A percentile compares a stretch with the other conserved stretches of the same genome.
Evolutionary conservation across 2,113 vertebrate species (phyloP).

Genomic region (Ceratotherium simum): DNA sequence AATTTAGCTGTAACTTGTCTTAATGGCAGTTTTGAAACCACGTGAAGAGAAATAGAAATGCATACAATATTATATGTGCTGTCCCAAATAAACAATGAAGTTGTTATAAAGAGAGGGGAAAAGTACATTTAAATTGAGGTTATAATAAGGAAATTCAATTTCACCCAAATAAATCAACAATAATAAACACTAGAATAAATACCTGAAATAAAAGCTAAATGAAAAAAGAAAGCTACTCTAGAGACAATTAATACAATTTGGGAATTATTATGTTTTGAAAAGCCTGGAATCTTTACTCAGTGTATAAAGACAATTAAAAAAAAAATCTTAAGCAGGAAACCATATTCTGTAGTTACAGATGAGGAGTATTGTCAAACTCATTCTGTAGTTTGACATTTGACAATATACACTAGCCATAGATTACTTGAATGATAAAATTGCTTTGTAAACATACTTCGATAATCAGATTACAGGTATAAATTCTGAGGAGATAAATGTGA

Average conservation of each 20-base stretch:
- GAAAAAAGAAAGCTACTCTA: conserved; percentile 66
- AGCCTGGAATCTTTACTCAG: conserved; percentile 69
- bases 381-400: conserved; percentile 69
- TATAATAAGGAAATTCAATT: conserved; percentile 73
- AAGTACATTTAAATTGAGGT: conserved; percentile 43
- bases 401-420: conserved; percentile 22
- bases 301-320: conserved; percentile 68
- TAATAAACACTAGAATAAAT: conserved; percentile 69
- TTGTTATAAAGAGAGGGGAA: background rate
- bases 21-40: conserved; percentile 43
- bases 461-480: background rate
- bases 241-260: conserved; percentile 75
- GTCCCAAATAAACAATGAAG: conserved; percentile 37
- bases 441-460: conserved; percentile 30
- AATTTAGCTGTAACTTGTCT: conserved; percentile 47
- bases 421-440: conserved; percentile 69
- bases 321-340: conserved; percentile 66
- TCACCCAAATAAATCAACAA: conserved; percentile 68
- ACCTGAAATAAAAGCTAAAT: conserved; percentile 65
- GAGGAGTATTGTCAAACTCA: conserved; percentile 55
- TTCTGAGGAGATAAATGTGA: conserved; percentile 10
- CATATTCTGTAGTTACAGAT: conserved; percentile 57
- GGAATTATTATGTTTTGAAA: conserved; percentile 74
- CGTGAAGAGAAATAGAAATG: background rate
- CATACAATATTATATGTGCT: background rate